A percentile compares a stretch with the other conserved stretches of the same genome.
phyloP scores from a whole-genome alignment of 2,113 vertebrate genomes.

The Alosa alosa region DNA sequence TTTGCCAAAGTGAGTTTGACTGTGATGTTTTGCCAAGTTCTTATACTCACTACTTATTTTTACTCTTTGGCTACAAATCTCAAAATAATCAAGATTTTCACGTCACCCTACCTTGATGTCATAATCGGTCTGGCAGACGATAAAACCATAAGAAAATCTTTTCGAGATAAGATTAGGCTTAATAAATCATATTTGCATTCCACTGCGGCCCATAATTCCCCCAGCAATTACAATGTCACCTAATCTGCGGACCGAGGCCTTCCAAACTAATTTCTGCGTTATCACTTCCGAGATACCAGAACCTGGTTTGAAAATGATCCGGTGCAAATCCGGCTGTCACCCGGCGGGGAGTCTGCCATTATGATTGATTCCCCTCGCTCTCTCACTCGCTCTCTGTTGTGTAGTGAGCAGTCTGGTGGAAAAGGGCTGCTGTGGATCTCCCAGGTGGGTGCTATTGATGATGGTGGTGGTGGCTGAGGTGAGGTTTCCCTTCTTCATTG shows the following conservation, averaged over 20 bases:
- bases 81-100: conserved; percentile 5
- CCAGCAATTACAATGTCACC: neutral
- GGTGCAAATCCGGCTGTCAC: neutral
- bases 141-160: neutral
- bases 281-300: neutral
- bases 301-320: neutral
- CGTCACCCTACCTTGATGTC: conserved; percentile 8
- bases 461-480: too few species aligned
- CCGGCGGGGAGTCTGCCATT: neutral
- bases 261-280: neutral
- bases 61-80: neutral
- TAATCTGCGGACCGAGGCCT: neutral
- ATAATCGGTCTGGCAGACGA: conserved; percentile 4
- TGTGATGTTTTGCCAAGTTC: conserved; percentile 2
- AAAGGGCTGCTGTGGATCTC: too few species aligned
- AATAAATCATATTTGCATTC: neutral
- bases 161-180: neutral
- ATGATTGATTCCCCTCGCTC: too few species aligned
- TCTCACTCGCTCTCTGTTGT: too few species aligned
- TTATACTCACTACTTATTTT: neutral
- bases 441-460: too few species aligned
- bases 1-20: neutral
- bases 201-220: neutral
- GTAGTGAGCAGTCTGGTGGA: too few species aligned
- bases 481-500: too few species aligned